Evolutionary conservation across 2,888 invertebrate genomes (phyloP).

Genomic region (Tanytarsus gracilentus): DNA sequence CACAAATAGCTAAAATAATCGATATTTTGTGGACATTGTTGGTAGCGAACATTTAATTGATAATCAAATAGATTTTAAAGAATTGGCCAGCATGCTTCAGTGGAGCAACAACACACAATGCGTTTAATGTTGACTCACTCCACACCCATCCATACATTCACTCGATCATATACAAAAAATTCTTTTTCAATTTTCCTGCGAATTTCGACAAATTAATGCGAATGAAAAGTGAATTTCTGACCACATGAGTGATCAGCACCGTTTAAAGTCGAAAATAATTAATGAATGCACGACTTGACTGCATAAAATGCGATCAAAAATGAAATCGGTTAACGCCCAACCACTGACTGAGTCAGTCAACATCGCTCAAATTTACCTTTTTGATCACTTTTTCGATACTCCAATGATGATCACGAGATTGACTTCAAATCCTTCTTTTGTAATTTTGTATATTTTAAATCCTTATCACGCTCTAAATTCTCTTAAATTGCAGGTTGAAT

Average conservation of each 20-base stretch:
- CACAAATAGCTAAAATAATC: slow-evolving; percentile 15
- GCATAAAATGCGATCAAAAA: neutral
- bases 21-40: slow-evolving; percentile 2
- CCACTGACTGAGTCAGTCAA: too few relatives aligned
- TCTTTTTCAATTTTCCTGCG: neutral
- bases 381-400: slow-evolving; percentile 26
- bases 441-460: neutral
- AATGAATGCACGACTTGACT: neutral
- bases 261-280: neutral
- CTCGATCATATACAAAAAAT: neutral
- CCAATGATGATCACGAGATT: too few relatives aligned
- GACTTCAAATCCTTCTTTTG: neutral
- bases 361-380: slow-evolving; percentile 13
- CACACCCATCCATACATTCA: slow-evolving; percentile 27
- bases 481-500: slow-evolving; percentile 15
- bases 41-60: slow-evolving; percentile 18
- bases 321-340: slow-evolving; percentile 25
- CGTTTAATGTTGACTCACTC: neutral
- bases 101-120: slow-evolving; percentile 2
- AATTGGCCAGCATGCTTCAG: slow-evolving; percentile 25
- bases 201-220: slow-evolving; percentile 1
- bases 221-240: slow-evolving; percentile 7
- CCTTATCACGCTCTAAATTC: slow-evolving; percentile 24
- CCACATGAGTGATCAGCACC: neutral
- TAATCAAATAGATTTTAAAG: slow-evolving; percentile 18